Evolutionary conservation across 1,140 invertebrate genomes (phyloP), one percentile per base, ranked within the genome.

Genomic region (Myzus persicae): DNA sequence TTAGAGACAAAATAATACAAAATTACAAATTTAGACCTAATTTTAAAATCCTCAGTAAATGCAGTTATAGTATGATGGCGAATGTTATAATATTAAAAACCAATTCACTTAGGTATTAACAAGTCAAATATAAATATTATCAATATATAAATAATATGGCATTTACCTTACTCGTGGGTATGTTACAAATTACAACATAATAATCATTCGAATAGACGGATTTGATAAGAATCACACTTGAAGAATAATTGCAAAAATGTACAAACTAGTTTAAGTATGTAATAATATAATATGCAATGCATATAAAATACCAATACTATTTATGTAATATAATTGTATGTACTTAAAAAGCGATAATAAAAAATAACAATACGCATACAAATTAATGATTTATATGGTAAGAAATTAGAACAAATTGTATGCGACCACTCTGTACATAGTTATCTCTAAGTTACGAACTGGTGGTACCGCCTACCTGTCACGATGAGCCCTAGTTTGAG

Each of bases 401-500:
- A 8, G 18, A 46, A 87, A 87, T 87, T 82, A 82, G 76, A 82
- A 82, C 36, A 82, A 38, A 87, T 46, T 87, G 38, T 87, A 88
- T 46, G 44, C 31, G 42, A 90, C 44, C 89, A 22, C 89, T 90
- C 89, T 90, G 89, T 90, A 90, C 42, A 42, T 54, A 90, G 26
- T 90, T 90, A 90, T 90, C 89, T 90, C 24, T 22, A 67, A 67
- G 48, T 93, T 40, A 81, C n/a, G 18, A 84, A 84, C 67, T 40
- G 38, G 36, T 5, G 76, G 91, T 84, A 40, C 91, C 91, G 91
- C 91, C 91, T 85, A 84, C 76, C 91, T 84, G 91, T 92, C 90
- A 92, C 81, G 81, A 85, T 51, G 81, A 93, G 91, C 76, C 81
- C 91, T 93, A 93, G 81, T 93, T 93, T 84, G 22, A 48, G 91